Percentiles rank a stretch among this genome's conserved stretches.
These are phyloP conservation scores for Heliconius melpomene DNA, from an alignment of 1,140 invertebrate genomes.

Conservation along the genomic window DNA sequence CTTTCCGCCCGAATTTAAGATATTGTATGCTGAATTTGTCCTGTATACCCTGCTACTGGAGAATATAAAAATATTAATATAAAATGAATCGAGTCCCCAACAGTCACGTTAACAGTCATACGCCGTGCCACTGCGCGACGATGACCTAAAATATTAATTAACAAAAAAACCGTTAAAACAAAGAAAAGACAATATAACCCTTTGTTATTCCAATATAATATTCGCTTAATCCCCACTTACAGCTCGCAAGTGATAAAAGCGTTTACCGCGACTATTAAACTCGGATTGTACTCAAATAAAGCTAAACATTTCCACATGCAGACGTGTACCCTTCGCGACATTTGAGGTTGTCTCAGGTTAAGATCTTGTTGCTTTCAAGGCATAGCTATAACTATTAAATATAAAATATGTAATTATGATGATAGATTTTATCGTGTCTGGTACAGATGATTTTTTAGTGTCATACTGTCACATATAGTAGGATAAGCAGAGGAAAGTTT, in stretches of 20 bases:
- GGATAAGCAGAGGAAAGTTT: not conserved
- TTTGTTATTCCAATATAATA: not conserved
- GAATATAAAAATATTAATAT: not conserved
- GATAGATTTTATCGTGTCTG: not conserved
- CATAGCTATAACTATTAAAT: not conserved
- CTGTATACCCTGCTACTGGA: too few relatives aligned
- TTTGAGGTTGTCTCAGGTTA: constrained; percentile 30
- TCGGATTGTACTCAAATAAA: constrained; percentile 44
- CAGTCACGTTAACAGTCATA: not conserved
- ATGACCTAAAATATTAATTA: not conserved
- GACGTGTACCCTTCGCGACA: constrained; percentile 31
- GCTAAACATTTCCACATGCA: constrained; percentile 44
- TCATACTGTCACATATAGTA: not conserved
- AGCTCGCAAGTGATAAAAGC: constrained; percentile 34
- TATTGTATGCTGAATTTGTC: too few relatives aligned
- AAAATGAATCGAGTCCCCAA: not conserved
- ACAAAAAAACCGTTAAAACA: not conserved
- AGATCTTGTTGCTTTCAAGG: not conserved
- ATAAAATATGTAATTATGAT: too few relatives aligned
- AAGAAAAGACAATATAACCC: not conserved
- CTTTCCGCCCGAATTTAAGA: too few relatives aligned
- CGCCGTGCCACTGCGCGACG: not conserved
- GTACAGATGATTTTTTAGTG: too few relatives aligned
- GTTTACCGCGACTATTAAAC: constrained; percentile 43
- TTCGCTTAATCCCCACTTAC: constrained; percentile 1